Conservation (phyloP, 1,140 invertebrate genomes). For the Coptotermes formosanus region DNA sequence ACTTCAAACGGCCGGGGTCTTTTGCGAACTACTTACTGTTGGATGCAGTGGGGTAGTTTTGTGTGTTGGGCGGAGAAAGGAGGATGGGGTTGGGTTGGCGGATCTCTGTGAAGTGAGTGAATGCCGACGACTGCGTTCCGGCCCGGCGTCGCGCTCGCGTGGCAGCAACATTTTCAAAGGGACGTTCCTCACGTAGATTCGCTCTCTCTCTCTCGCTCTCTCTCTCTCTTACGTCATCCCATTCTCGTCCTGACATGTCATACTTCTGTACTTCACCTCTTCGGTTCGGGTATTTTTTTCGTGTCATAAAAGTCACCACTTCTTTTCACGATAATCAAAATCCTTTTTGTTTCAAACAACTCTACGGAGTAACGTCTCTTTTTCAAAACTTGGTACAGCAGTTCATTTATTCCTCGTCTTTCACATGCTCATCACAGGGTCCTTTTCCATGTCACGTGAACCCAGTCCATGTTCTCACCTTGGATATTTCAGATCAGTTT, state of each 20-base stretch:
- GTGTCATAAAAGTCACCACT: neutral
- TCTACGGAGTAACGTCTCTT: too few relatives aligned
- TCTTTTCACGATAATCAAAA: too few relatives aligned
- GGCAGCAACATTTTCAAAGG: neutral
- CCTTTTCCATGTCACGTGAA: too few relatives aligned
- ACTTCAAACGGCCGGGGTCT: constrained; percentile 28
- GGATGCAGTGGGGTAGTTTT: neutral
- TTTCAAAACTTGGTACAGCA: too few relatives aligned
- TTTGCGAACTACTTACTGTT: constrained; percentile 7
- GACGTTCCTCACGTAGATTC: neutral
- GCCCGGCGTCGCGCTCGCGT: neutral
- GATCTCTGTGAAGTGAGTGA: neutral
- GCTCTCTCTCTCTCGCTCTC: neutral
- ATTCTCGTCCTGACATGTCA: neutral
- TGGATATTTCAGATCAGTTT: too few relatives aligned
- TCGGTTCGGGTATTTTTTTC: neutral
- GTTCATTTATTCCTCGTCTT: too few relatives aligned
- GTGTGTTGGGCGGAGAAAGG: neutral
- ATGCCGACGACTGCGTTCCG: too few relatives aligned
- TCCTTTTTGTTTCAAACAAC: too few relatives aligned
- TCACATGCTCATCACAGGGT: too few relatives aligned
- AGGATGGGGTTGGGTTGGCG: neutral
- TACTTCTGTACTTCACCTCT: too few relatives aligned
- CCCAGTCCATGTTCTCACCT: too few relatives aligned
- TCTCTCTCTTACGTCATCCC: too few relatives aligned